These are phyloP conservation scores for Diabrotica virgifera DNA, from an alignment of 1,140 invertebrate species.

Conservation along the genomic window DNA sequence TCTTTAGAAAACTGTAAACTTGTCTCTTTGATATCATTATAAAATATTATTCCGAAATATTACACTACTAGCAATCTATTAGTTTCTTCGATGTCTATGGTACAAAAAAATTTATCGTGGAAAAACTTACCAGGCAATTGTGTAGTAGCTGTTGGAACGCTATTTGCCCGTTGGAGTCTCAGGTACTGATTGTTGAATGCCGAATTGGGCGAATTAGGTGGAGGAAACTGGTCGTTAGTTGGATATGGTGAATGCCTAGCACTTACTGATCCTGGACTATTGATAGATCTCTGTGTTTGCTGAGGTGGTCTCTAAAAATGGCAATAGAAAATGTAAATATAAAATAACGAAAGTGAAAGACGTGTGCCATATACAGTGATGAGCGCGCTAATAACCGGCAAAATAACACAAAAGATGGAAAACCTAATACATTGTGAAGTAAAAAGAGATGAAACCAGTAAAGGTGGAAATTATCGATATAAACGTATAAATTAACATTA, in stretches of 20 bases:
- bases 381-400: no score
- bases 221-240: slow-evolving; percentile 54
- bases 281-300: slow-evolving; percentile 36
- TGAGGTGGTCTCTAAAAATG: slow-evolving; percentile 43
- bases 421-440: no score
- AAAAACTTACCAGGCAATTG: slow-evolving; percentile 62
- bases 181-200: slow-evolving; percentile 54
- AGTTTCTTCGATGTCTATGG: not conserved
- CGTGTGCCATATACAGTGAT: no score
- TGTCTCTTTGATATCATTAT: no score
- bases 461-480: no score
- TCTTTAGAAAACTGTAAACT: no score
- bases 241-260: slow-evolving; percentile 59
- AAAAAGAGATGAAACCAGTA: no score
- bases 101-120: not conserved
- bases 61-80: not conserved
- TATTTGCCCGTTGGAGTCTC: slow-evolving; percentile 62
- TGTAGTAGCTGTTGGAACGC: slow-evolving; percentile 62
- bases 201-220: slow-evolving; percentile 55
- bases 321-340: no score
- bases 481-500: no score
- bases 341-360: no score
- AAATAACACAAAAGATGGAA: no score
- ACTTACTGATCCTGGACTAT: slow-evolving; percentile 41
- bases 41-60: no score